These are phyloP conservation scores for Pristionchus fissidentatus DNA, from an alignment of 2,888 invertebrate species.

Conservation along the genomic window DNA sequence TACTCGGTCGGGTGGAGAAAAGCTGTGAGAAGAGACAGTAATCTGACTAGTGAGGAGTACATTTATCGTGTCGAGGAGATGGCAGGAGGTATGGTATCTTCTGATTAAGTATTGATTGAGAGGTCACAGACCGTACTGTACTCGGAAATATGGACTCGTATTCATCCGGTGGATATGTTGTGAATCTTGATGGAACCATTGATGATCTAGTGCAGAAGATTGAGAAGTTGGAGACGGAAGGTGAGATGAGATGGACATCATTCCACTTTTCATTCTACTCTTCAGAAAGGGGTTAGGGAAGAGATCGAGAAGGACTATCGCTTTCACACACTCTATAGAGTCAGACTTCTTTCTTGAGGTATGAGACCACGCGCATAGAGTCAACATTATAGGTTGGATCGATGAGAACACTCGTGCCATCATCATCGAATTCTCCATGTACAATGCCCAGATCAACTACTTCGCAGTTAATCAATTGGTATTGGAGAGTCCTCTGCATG, in stretches of 20 bases:
- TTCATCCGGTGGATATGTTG: slow-evolving; percentile 61
- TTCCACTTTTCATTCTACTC: too few relatives aligned
- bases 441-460: slow-evolving; percentile 77
- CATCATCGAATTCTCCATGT: slow-evolving; percentile 79
- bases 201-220: slow-evolving; percentile 68
- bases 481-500: slow-evolving; percentile 57
- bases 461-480: slow-evolving; percentile 64
- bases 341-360: too few relatives aligned
- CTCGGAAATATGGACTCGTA: slow-evolving; percentile 52
- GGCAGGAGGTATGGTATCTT: slow-evolving; percentile 47
- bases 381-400: slow-evolving; percentile 78
- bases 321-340: too few relatives aligned
- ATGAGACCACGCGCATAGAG: too few relatives aligned
- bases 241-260: too few relatives aligned
- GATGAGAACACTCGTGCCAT: slow-evolving; percentile 79
- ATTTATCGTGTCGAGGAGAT: slow-evolving; percentile 54
- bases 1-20: slow-evolving; percentile 44
- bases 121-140: too few relatives aligned
- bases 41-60: slow-evolving; percentile 52
- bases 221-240: slow-evolving; percentile 65
- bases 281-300: slow-evolving; percentile 41
- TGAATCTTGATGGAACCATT: slow-evolving; percentile 58
- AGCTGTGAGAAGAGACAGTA: neutral
- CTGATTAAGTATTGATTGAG: neutral
- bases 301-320: neutral